Percentiles rank a stretch among this genome's conserved stretches.
phyloP scores from a whole-genome alignment of 2,797 vertebrate genomes.

The Hyperoplus lanceolatus region DNA sequence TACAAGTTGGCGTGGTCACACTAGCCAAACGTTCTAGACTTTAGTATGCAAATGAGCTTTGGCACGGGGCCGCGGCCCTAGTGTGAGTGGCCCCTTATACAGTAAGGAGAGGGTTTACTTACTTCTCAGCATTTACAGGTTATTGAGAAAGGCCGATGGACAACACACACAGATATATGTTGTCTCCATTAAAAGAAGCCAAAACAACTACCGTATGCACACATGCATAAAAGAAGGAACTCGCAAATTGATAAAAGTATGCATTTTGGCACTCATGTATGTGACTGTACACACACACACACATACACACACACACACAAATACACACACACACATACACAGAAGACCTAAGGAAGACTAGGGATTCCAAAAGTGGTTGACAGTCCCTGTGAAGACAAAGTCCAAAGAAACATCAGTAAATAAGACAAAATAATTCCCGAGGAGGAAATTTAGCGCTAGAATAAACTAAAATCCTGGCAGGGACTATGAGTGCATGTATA shows the following conservation, averaged over 20 bases:
- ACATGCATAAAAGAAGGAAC: background rate
- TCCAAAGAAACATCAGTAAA: too few species aligned
- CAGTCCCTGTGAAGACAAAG: too few species aligned
- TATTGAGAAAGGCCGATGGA: slow-evolving; percentile 5
- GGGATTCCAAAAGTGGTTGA: background rate
- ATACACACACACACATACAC: background rate
- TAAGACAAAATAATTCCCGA: background rate
- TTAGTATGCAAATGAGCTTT: too few species aligned
- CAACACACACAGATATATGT: background rate
- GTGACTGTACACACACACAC: background rate
- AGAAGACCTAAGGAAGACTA: background rate
- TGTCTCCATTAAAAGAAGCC: background rate
- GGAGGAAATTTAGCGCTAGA: background rate
- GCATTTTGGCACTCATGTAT: background rate
- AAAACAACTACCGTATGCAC: background rate
- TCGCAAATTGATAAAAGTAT: background rate
- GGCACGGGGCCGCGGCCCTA: too few species aligned
- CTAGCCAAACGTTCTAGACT: too few species aligned
- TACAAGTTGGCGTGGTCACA: too few species aligned
- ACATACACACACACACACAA: background rate
- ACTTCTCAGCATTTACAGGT: slow-evolving; percentile 34
- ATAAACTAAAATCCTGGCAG: background rate
- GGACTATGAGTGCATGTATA: background rate
- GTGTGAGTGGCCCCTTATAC: too few species aligned
- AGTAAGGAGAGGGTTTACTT: slow-evolving; percentile 35